Conservation (phyloP, 2,888 invertebrate genomes). For the Nephrotoma guestfalica region DNA sequence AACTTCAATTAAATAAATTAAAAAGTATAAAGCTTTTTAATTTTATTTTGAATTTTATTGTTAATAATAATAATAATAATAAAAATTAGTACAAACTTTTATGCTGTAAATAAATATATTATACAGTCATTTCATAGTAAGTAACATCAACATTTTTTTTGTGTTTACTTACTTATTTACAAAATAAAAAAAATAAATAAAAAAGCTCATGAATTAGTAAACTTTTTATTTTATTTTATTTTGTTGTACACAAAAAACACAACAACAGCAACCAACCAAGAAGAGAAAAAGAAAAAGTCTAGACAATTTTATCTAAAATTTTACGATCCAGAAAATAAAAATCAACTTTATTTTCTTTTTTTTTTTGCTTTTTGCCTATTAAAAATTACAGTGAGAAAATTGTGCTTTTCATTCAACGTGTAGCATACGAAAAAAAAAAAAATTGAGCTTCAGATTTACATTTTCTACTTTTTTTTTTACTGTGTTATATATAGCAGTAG, state of each 20-base stretch:
- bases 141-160: neutral
- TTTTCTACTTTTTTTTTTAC: neutral
- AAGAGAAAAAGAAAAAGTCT: neutral
- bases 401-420: neutral
- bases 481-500: neutral
- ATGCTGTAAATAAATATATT: neutral
- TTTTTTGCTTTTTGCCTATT: neutral
- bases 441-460: neutral
- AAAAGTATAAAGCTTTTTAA: neutral
- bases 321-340: neutral
- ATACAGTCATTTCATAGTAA: neutral
- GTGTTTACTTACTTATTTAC: neutral
- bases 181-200: neutral
- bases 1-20: neutral
- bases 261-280: neutral
- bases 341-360: neutral
- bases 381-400: neutral
- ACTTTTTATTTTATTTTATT: neutral
- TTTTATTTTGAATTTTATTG: neutral
- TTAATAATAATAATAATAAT: neutral
- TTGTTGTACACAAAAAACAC: neutral
- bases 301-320: neutral
- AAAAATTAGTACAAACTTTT: neutral
- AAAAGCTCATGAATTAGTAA: neutral
- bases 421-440: neutral